phyloP scores from a whole-genome alignment of 23 tunicate species.

The Aplidium turbinatum region DNA sequence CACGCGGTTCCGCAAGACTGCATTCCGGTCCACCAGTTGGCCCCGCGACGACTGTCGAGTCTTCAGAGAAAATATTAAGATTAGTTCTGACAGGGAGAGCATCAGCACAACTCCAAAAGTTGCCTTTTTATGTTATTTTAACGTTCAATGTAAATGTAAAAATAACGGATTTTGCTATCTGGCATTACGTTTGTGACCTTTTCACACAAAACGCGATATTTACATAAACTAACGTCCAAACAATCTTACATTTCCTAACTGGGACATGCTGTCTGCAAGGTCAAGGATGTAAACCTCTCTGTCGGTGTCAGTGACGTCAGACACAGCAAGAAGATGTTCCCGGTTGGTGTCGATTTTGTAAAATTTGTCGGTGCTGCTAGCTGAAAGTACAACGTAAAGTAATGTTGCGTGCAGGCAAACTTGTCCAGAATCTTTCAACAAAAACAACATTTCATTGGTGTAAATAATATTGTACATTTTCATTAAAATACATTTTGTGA shows the following conservation, averaged over 20 bases:
- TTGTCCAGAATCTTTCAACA: too few species aligned
- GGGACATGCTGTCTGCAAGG: background rate
- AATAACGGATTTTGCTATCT: background rate
- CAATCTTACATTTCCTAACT: background rate
- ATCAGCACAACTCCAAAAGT: too few species aligned
- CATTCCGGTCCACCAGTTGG: background rate
- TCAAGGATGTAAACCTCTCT: conserved; percentile 66
- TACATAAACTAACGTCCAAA: background rate
- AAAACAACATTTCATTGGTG: background rate
- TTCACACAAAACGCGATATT: background rate
- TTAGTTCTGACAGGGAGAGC: too few species aligned
- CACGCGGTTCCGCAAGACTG: background rate
- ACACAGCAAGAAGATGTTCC: conserved; percentile 50
- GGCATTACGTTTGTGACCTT: background rate
- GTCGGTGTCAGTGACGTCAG: conserved; percentile 70
- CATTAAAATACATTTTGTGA: background rate
- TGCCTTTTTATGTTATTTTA: too few species aligned
- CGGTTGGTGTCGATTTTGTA: conserved; percentile 75
- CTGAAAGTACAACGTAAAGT: conserved; percentile 43
- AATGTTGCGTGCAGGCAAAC: too few species aligned
- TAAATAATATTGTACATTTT: background rate
- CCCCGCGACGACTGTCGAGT: background rate
- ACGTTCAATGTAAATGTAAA: background rate
- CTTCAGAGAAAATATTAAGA: background rate
- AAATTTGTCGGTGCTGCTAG: conserved; percentile 62